Evolutionary conservation across 2,888 invertebrate genomes (phyloP), one percentile per base, ranked within the genome.

Genomic region (Bembecia ichneumoniformis): DNA sequence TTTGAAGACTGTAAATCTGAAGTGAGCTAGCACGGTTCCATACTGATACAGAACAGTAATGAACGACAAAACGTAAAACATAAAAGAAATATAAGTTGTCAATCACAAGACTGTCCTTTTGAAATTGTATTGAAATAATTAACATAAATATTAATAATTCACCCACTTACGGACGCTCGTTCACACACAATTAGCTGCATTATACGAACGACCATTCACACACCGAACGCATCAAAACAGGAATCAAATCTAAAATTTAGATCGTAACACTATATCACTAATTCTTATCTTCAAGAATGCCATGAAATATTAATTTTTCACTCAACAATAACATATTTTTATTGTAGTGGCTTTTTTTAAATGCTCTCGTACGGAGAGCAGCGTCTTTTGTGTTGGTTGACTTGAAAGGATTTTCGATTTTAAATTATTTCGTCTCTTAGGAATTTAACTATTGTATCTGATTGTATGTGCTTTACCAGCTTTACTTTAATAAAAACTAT

Each of bases 121-220:
- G 54, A 46, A 46, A 47, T 48, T 35, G 28, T 46, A 48, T 58
- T 55, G 59, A 65, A 64, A 77, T 76, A 71, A 77, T 55, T 69
- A 75, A 74, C 77, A 64, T 66, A 64, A 80, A 82, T 83, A 86
- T 83, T 82, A 77, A 78, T 77, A 74, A 71, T 71, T 66, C 60
- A 15, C 44, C 61, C 58, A 56, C 55, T 56, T 57, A 54, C 55
- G 60, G 62, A 55, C 56, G 59, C 62, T 55, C 59, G 75, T 83
- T 87, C 84, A 86, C 86, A 86, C 86, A 86, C 83, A 84, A 87
- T 87, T 87, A 87, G 82, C 68, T 77, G 55, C 71, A 82, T 86
- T 81, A 83, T 82, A 71, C 71, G 57, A 69, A n/a, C 68, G 15
- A 65, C 68, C 64, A 75, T 77, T 74, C 74, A 68, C 55, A 45